Evolutionary conservation across 1,140 invertebrate genomes (phyloP), one percentile per base, ranked within the genome.

Genomic region (Drosophila ficusphila): DNA sequence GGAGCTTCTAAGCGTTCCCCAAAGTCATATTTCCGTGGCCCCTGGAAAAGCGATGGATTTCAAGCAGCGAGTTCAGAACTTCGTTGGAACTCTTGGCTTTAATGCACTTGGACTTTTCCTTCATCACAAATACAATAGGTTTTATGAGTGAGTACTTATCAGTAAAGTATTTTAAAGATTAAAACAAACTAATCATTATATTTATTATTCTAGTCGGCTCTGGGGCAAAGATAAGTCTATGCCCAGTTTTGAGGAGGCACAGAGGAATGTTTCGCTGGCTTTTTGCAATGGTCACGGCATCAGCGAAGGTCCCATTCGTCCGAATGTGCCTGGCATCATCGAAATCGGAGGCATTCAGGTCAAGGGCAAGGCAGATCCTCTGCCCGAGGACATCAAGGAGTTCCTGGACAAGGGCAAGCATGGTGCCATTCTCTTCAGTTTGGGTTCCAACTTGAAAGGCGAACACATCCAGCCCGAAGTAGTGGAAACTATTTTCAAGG

Each of bases 391-490:
- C 21, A 76, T 94, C n/a, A 67, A 93, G 79, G 70, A 92, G 6
- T 93, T 92, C 46, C 57, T 95, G 8, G 92, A 93, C 23, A 81
- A 79, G 1, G 70, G 88, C 2, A 90, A 92, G 7, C 86, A 92
- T 14, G 94, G 94, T 2, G 92, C 93, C 1, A 93, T 95, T 31
- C 93, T 94, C 51, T 93, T 95, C 67, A 94, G 94, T 74, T 91
- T 95, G 57, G 94, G 94, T 2, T 92, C 93, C 2, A 93, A 92
- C 41, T 65, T 94, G 0, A 91, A 91, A 14, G 90, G 92, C 11
- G 79, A 90, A 2, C 46, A 90, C 12, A 77, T 94, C 7, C 79
- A 91, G 0, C 47, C 74, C 0, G 89, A 92, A 0, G 91, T 82
- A 29, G 72, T 92, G 0, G 46, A 79, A 5, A 86, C 73, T 0